Evolutionary conservation across 2,888 invertebrate species (phyloP).

Genomic region (Caenorhabditis sp.): DNA sequence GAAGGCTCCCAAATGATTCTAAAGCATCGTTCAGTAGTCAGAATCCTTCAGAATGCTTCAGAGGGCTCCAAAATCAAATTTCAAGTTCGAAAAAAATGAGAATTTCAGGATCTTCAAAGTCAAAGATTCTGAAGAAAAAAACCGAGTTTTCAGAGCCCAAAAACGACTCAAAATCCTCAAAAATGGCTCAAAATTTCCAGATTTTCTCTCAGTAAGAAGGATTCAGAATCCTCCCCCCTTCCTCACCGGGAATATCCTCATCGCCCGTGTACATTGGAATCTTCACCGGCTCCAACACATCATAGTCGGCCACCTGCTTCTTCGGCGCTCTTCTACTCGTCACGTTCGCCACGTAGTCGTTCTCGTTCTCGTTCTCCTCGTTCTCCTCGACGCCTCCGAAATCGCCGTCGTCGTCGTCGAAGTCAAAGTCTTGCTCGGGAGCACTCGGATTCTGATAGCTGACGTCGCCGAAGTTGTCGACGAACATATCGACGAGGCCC

Average conservation of each 20-base stretch:
- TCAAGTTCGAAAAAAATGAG: too few relatives aligned
- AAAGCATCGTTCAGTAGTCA: too few relatives aligned
- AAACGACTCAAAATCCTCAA: background rate
- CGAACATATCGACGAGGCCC: conserved; percentile 51
- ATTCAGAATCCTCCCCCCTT: too few relatives aligned
- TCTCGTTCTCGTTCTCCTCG: conserved; percentile 18
- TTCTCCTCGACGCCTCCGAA: conserved; percentile 25
- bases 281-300: conserved; percentile 27
- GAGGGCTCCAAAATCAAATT: too few relatives aligned
- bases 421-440: background rate
- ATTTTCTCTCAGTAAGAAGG: too few relatives aligned
- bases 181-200: background rate
- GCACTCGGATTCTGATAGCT: background rate
- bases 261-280: conserved; percentile 36
- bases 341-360: conserved; percentile 44
- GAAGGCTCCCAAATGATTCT: too few relatives aligned
- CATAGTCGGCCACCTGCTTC: conserved; percentile 29
- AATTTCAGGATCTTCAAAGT: too few relatives aligned
- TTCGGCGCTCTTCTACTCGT: conserved; percentile 17
- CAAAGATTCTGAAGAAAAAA: too few relatives aligned
- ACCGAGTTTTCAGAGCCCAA: too few relatives aligned
- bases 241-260: conserved; percentile 41
- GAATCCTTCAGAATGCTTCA: too few relatives aligned
- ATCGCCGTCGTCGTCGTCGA: conserved; percentile 18
- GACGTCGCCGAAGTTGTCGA: conserved; percentile 27